A percentile compares a stretch with the other conserved stretches of the same genome.
Conservation (phyloP, 2,888 invertebrate species). For the Pseudococcus longispinus region DNA sequence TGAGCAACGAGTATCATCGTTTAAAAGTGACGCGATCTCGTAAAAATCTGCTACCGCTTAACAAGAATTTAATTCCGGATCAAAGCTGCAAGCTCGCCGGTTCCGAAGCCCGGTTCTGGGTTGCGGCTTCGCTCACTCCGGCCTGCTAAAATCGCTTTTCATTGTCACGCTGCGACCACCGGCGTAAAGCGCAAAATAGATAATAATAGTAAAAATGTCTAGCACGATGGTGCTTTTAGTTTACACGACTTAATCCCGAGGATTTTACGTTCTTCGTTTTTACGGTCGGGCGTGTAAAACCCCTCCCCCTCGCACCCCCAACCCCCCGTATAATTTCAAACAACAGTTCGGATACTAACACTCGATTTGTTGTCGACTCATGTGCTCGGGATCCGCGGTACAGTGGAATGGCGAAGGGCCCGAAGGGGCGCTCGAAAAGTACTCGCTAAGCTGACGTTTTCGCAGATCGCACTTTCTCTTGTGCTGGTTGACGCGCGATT, state of each 20-base stretch:
- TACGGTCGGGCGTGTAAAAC: background rate
- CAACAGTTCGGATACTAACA: background rate
- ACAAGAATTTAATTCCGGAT: slow-evolving; percentile 6
- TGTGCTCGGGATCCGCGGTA: background rate
- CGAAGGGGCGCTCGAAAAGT: background rate
- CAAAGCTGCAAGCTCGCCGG: background rate
- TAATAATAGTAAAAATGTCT: background rate
- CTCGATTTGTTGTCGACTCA: background rate
- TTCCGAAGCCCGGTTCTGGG: background rate
- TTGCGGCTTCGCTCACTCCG: background rate
- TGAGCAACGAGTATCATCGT: background rate
- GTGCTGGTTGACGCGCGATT: background rate
- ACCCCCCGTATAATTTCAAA: background rate
- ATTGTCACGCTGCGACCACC: background rate
- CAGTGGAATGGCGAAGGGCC: background rate
- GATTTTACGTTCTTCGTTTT: background rate
- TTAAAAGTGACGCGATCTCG: background rate
- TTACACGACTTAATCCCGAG: background rate
- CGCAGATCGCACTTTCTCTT: background rate
- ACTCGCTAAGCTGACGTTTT: background rate
- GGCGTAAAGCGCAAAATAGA: background rate
- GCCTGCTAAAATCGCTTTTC: background rate
- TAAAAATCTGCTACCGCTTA: slow-evolving; percentile 4
- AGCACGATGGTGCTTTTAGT: background rate
- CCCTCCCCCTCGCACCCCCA: background rate